phyloP scores from a whole-genome alignment of 1,140 invertebrate genomes.

The Armadillidium nasatum region DNA sequence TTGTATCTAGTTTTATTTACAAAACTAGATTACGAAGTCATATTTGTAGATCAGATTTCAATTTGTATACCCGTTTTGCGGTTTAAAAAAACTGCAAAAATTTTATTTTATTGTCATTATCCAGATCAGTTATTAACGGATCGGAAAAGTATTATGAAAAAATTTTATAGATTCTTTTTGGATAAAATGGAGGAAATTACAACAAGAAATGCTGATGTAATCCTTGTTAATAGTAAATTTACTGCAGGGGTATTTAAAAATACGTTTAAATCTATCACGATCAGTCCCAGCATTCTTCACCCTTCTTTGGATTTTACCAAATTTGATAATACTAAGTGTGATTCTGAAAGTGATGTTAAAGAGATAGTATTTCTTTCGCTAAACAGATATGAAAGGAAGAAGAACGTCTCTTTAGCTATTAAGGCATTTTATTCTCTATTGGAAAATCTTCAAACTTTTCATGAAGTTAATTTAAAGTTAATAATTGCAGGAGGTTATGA shows the following conservation, averaged over 20 bases:
- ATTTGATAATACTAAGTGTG: conserved; percentile 56
- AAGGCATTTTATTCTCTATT: conserved; percentile 66
- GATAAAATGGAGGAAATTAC: conserved; percentile 89
- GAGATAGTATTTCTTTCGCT: conserved; percentile 71
- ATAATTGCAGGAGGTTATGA: conserved; percentile 98
- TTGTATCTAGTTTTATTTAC: conserved; percentile 57
- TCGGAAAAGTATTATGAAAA: conserved; percentile 6
- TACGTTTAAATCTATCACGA: conserved; percentile 64
- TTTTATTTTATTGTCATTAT: conserved; percentile 97
- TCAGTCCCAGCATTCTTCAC: conserved; percentile 73
- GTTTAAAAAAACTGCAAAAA: conserved; percentile 58
- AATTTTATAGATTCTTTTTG: conserved; percentile 76
- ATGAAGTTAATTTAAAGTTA: conserved; percentile 59
- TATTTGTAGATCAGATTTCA: conserved; percentile 91
- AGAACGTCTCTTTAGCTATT: conserved; percentile 82
- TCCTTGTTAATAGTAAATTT: conserved; percentile 93
- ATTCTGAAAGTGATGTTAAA: background rate
- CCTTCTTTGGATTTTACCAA: conserved; percentile 82
- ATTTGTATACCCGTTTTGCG: conserved; percentile 76
- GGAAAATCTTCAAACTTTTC: conserved; percentile 1
- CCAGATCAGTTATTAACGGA: conserved; percentile 82
- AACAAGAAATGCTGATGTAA: conserved; percentile 73
- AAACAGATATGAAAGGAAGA: conserved; percentile 96
- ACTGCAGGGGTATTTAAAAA: conserved; percentile 74
- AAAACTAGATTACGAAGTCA: conserved; percentile 63